These are phyloP conservation scores for Propithecus deckenii DNA, from an alignment of 2,797 vertebrate species.

Conservation along the genomic window DNA sequence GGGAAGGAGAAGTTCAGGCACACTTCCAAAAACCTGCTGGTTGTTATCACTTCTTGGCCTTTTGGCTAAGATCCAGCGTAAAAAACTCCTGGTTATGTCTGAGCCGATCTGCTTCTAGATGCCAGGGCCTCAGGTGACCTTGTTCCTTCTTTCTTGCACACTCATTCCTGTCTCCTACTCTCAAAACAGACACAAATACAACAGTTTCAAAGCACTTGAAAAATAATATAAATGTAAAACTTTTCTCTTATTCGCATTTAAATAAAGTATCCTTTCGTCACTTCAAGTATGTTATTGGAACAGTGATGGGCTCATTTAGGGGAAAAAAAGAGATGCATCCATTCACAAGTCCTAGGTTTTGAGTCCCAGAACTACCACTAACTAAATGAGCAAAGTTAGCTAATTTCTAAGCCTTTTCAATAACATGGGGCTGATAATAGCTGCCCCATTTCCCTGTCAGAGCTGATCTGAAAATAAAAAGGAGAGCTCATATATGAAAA, in stretches of 20 bases:
- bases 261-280: neutral
- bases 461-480: neutral
- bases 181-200: neutral
- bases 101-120: neutral
- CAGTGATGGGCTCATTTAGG: neutral
- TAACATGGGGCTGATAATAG: neutral
- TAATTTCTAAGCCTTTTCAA: neutral
- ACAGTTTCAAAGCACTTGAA: neutral
- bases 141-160: neutral
- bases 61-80: neutral
- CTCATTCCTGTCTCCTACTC: neutral
- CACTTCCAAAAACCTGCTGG: neutral
- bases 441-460: neutral
- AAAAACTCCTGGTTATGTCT: neutral
- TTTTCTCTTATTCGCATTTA: neutral
- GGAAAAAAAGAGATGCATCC: neutral
- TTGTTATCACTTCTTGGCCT: neutral
- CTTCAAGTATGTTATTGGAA: neutral
- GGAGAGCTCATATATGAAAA: neutral
- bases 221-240: neutral
- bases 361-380: neutral
- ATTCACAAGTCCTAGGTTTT: neutral
- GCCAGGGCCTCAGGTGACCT: neutral
- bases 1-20: neutral
- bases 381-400: neutral